Base-by-base conservation (phyloP, 2,113 vertebrate genomes). In the Nansenia antarctica region DNA sequence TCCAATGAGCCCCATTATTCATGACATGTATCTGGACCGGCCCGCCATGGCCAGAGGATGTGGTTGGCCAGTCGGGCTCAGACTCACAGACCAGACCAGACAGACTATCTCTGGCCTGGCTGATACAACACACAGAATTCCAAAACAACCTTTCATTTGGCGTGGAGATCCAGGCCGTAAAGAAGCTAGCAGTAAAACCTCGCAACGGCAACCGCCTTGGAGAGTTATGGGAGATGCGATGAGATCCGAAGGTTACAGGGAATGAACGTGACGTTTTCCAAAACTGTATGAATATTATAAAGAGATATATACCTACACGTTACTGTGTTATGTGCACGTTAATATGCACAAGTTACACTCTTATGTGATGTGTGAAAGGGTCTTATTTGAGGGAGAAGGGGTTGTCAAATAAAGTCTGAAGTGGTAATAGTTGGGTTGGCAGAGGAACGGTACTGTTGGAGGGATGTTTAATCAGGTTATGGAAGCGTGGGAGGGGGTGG, bases 1-100 rank as follows among this genome's bases (percentile, higher is more conserved):
- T 82, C 76, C 66, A 78, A 32, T 29, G n/a, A 72, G 69, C 60
- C 69, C 52, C 58, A 70, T 81, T 82, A 77, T 72, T 77, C 69
- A 62, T 84, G 78, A 84, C 78, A 82, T 80, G 42, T 69, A 85
- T 88, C 79, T 88, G 82, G 82, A 85, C 73, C 67, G 72, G 71
- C n/a, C 81, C 67, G 60, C 52, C 57, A 71, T 8, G 30, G 72
- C 74, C 67, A 71, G 72, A 85, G 81, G 85, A 90, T 87, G 88
- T 88, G 87, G 84, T 82, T 30, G 47, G 62, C 77, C 57, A 60
- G 32, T 20, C n/a, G n/a, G 55, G 54, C 45, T 35, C 67, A 64
- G 45, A 66, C 71, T 74, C 74, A 53, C n/a, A 42, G 42, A 74
- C 62, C 69, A 76, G 60, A 59, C 55, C 30, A 62, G 69, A 14